Evolutionary conservation across 1,140 invertebrate species (phyloP), one percentile per base, ranked within the genome.

Genomic region (Pachypsylla venusta): DNA sequence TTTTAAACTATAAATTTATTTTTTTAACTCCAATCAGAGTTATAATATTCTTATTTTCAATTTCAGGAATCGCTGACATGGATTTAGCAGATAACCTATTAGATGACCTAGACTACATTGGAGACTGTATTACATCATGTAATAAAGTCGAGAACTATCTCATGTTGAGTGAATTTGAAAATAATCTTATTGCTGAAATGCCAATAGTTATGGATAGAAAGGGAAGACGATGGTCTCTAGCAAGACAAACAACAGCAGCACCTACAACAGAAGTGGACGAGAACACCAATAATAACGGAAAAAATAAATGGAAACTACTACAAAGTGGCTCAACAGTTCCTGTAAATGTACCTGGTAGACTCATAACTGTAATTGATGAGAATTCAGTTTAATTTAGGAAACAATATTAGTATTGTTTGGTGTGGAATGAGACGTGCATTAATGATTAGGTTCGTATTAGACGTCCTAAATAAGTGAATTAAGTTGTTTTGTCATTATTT

Each of bases 131-230:
- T 68, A 89, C 87, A 54, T 89, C 87, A 25, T 90, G 87, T 71
- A 88, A 89, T 73, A 89, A 89, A 76, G 79, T 80, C 25, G 86
- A 89, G 70, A 88, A 90, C 71, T 89, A 87, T 69, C 72, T 90
- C 61, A 88, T 90, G 84, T 76, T 89, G 30, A 87, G 84, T 61
- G 87, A 90, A 70, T 89, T 86, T 70, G 86, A 90, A 68, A 89
- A 90, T 70, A 89, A 89, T 70, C 71, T 89, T 26, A 86, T 85
- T 63, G 84, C 82, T 1, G 83, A 86, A 68, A 78, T 85, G 73
- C 83, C 83, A 2, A 80, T 81, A 59, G 77, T 84, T 62, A 75
- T 81, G 68, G 83, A 85, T 65, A 74, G 80, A 10, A 79, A 80
- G 63, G 79, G 78, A 14, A 71, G 83, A 30, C 75, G 81, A 28